A percentile compares a stretch with the other conserved stretches of the same genome.
phyloP scores from a whole-genome alignment of 2,888 invertebrate species.

The Pecten maximus region DNA sequence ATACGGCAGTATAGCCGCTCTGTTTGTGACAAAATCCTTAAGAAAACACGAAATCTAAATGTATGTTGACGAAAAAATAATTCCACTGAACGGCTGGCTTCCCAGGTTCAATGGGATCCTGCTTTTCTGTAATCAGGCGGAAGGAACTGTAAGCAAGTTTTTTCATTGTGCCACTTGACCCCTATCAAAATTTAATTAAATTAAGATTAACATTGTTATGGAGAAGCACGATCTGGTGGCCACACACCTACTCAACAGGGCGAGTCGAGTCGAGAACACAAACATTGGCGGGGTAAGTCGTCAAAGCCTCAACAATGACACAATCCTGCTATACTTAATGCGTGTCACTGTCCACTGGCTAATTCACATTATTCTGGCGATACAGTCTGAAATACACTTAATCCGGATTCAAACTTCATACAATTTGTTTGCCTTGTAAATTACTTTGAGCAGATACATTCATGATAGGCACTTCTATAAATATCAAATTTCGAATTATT shows the following conservation, averaged over 20 bases:
- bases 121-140: slow-evolving; percentile 29
- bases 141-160: slow-evolving; percentile 17
- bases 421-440: not conserved
- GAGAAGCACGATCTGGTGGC: slow-evolving; percentile 43
- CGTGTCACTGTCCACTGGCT: not conserved
- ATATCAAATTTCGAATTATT: not conserved
- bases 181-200: slow-evolving; percentile 52
- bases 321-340: not conserved
- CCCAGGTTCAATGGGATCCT: not conserved
- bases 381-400: not conserved
- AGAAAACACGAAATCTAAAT: slow-evolving; percentile 33
- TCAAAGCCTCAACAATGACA: not conserved
- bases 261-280: not conserved
- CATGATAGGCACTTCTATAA: not conserved
- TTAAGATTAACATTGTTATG: slow-evolving; percentile 45
- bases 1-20: not conserved
- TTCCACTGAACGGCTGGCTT: slow-evolving; percentile 13
- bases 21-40: slow-evolving; percentile 35
- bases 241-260: slow-evolving; percentile 40
- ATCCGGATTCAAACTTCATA: not conserved
- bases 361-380: not conserved
- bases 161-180: slow-evolving; percentile 38
- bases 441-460: not conserved
- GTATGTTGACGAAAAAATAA: slow-evolving; percentile 32
- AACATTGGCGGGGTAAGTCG: slow-evolving; percentile 14